Percentiles rank a stretch among this genome's conserved stretches.
Evolutionary conservation across 2,888 invertebrate species (phyloP).

Genomic region (Rhamnusium bicolor): DNA sequence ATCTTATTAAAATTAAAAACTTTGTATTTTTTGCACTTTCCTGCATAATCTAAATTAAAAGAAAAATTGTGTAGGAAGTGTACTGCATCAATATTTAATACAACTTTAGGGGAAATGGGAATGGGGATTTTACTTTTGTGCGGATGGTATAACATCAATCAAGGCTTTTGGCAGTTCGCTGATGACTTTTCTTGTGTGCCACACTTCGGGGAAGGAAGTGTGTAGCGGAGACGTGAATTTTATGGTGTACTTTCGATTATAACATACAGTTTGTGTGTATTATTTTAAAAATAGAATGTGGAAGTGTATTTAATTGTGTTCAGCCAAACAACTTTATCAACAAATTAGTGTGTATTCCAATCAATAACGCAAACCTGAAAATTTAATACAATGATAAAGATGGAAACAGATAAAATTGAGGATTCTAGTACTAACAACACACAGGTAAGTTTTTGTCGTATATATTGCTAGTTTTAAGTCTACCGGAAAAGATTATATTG

Average conservation of each 20-base stretch:
- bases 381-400: conserved; percentile 79
- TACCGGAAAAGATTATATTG: neutral
- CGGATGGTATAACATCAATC: conserved; percentile 34
- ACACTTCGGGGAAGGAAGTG: conserved; percentile 49
- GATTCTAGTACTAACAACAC: conserved; percentile 79
- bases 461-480: conserved; percentile 1
- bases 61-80: neutral
- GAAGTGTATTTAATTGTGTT: conserved; percentile 43
- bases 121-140: conserved; percentile 30
- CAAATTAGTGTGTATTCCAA: conserved; percentile 48
- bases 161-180: conserved; percentile 47
- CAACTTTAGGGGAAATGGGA: neutral
- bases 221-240: conserved; percentile 46
- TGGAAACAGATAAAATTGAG: conserved; percentile 94
- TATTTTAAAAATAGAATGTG: conserved; percentile 43
- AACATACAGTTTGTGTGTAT: conserved; percentile 38
- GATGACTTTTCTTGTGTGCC: conserved; percentile 51
- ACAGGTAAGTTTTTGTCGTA: conserved; percentile 72
- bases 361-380: conserved; percentile 49
- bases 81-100: no score
- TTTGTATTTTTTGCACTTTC: neutral
- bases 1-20: neutral
- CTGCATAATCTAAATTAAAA: neutral
- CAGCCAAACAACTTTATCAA: conserved; percentile 18
- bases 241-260: conserved; percentile 37